Evolutionary conservation across 37 sponge, comb jelly and placozoan species (phyloP).

Genomic region (Theonella swinhoei): DNA sequence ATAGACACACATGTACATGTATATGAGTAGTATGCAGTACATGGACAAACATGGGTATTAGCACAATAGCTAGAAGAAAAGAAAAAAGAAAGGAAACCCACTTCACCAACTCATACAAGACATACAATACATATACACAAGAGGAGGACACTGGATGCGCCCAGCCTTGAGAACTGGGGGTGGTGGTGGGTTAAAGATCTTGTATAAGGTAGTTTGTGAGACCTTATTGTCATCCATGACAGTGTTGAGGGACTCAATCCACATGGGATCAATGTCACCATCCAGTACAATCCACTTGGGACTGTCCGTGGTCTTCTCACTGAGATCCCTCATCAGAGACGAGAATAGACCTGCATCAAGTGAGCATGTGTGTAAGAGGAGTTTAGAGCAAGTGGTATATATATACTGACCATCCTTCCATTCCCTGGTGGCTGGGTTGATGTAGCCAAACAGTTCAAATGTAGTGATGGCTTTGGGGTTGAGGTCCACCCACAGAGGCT

Average conservation of each 20-base stretch:
- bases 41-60: background rate
- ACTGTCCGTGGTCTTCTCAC: slow-evolving; percentile 81
- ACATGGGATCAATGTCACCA: slow-evolving; percentile 99
- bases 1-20: background rate
- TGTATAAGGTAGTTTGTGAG: no score
- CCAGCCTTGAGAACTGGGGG: no score
- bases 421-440: slow-evolving; percentile 97
- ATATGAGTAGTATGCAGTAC: background rate
- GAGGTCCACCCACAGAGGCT: slow-evolving; percentile 91
- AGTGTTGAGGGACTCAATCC: slow-evolving; percentile 99
- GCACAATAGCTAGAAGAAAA: no score
- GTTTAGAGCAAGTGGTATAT: background rate
- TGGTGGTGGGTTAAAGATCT: background rate
- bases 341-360: slow-evolving; percentile 86
- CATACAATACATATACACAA: no score
- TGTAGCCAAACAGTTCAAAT: slow-evolving; percentile 94
- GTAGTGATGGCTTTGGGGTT: slow-evolving; percentile 98
- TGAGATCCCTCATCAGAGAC: slow-evolving; percentile 92
- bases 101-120: no score
- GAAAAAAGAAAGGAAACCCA: no score
- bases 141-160: background rate
- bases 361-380: no score
- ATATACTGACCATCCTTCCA: slow-evolving; percentile 93
- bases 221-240: slow-evolving; percentile 99
- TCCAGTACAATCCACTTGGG: slow-evolving; percentile 99